Evolutionary conservation across 2,797 vertebrate species (phyloP).

Genomic region (Cyprinella venusta): DNA sequence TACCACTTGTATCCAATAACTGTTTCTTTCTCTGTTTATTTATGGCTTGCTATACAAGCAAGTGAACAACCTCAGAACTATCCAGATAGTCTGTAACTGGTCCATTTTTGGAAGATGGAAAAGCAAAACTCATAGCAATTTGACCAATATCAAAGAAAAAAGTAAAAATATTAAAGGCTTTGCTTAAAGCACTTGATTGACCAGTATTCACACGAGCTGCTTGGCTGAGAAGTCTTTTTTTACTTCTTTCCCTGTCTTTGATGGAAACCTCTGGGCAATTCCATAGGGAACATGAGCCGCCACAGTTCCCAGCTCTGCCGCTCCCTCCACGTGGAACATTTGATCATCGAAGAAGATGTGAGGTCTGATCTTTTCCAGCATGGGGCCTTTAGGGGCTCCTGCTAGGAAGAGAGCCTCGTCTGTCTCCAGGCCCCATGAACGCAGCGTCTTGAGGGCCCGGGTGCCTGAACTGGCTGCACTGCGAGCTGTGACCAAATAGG

Average conservation of each 20-base stretch:
- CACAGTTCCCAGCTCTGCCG: slow-evolving; percentile 88
- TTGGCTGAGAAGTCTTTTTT: slow-evolving; percentile 53
- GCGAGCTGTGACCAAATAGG: slow-evolving; percentile 92
- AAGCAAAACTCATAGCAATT: neutral
- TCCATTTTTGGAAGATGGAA: neutral
- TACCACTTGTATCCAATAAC: neutral
- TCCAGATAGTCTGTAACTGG: neutral
- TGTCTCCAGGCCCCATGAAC: slow-evolving; percentile 93
- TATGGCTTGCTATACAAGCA: neutral
- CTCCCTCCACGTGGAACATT: slow-evolving; percentile 94
- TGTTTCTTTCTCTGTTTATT: neutral
- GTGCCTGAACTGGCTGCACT: slow-evolving; percentile 92
- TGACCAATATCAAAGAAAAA: neutral
- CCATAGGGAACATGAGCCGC: slow-evolving; percentile 91
- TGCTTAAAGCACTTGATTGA: neutral
- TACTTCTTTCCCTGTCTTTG: slow-evolving; percentile 51
- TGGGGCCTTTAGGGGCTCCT: slow-evolving; percentile 91
- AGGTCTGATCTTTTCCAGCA: slow-evolving; percentile 91
- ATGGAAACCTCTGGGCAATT: slow-evolving; percentile 74
- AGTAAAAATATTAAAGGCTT: neutral
- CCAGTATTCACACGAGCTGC: slow-evolving; percentile 44
- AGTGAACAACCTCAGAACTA: neutral
- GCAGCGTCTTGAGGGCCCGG: slow-evolving; percentile 90
- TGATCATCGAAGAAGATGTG: slow-evolving; percentile 97
- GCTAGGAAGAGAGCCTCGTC: slow-evolving; percentile 96